These are phyloP conservation scores for Hydrotaea diabolus DNA, from an alignment of 2,888 invertebrate genomes.

Conservation along the genomic window DNA sequence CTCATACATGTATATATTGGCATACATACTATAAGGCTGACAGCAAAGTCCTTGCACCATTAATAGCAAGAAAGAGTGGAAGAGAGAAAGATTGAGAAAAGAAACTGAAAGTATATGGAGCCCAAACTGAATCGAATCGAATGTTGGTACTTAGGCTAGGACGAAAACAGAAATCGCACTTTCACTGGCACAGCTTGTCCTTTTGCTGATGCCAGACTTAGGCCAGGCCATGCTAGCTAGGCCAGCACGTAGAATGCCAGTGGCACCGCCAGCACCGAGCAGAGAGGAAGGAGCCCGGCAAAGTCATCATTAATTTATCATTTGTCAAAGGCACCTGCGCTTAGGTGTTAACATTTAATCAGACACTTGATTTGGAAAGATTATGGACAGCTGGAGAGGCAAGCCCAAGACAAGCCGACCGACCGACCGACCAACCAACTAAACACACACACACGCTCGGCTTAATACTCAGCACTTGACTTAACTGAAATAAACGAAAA, in stretches of 20 bases:
- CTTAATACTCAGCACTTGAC: not conserved
- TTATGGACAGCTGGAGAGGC: conserved; percentile 58
- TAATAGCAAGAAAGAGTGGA: not conserved
- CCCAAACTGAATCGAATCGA: not conserved
- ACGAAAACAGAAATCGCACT: conserved; percentile 30
- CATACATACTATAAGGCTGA: not conserved
- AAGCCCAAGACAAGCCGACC: conserved; percentile 3
- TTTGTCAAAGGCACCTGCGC: conserved; percentile 63
- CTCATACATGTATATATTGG: not conserved
- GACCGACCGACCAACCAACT: not conserved
- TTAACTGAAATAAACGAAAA: conserved; percentile 7
- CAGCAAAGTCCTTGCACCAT: not conserved
- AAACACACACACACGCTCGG: not conserved
- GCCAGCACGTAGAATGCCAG: not conserved
- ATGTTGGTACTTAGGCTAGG: not conserved
- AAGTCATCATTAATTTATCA: conserved; percentile 66
- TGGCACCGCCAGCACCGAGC: not conserved
- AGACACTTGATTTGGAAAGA: conserved; percentile 65
- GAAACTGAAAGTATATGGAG: not conserved
- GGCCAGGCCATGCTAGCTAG: not conserved
- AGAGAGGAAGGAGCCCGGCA: conserved; percentile 33
- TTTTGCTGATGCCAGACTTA: not conserved
- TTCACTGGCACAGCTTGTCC: not conserved
- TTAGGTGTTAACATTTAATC: conserved; percentile 66
- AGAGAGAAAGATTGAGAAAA: not conserved